Evolutionary conservation across 2,113 vertebrate genomes (phyloP).

Genomic region (Noctilio leporinus): DNA sequence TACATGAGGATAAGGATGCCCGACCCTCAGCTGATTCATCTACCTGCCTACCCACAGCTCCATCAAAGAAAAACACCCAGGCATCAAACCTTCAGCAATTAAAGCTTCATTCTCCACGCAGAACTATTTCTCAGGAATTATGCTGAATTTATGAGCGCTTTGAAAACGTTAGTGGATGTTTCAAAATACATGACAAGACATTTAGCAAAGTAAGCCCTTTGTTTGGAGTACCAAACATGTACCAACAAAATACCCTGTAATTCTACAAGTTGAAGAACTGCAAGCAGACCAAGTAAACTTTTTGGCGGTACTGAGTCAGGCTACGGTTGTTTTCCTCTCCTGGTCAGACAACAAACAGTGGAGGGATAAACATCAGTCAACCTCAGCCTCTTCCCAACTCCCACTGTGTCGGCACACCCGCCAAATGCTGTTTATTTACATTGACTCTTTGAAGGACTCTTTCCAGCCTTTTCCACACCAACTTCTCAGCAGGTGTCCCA

Average conservation of each 20-base stretch:
- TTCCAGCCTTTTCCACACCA: not conserved
- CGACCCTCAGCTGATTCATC: not conserved
- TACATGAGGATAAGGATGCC: not conserved
- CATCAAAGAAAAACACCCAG: not conserved
- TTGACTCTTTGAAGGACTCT: not conserved
- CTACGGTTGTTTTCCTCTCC: not conserved
- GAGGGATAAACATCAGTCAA: not conserved
- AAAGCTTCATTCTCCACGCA: not conserved
- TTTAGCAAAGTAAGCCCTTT: constrained; percentile 20
- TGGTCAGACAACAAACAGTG: constrained; percentile 10
- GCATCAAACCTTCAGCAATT: not conserved
- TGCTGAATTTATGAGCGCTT: constrained; percentile 2
- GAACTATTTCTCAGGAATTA: constrained; percentile 13
- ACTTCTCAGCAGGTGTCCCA: constrained; percentile 61
- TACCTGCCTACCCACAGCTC: not conserved
- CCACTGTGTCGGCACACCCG: not conserved
- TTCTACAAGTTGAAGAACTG: not conserved
- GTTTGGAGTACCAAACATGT: constrained; percentile 14
- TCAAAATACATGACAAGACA: constrained; percentile 47
- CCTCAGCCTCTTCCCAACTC: not conserved
- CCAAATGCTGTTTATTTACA: not conserved
- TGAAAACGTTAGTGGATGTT: not conserved
- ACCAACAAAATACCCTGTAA: constrained; percentile 39
- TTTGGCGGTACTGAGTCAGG: not conserved
- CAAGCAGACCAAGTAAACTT: not conserved